Conservation (phyloP, 2,888 invertebrate species). For the Drosophila stalkeri region DNA sequence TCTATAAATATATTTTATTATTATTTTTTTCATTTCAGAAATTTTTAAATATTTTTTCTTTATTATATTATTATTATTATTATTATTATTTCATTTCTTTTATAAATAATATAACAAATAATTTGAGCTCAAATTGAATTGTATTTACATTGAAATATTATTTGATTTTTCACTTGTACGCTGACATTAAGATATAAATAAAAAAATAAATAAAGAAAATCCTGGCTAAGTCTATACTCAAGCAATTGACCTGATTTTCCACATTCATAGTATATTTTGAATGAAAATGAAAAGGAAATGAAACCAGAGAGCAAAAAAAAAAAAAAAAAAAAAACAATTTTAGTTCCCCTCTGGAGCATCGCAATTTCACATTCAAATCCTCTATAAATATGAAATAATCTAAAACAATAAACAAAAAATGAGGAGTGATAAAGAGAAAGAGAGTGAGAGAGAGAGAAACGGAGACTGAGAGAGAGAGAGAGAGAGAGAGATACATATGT, state of each 20-base stretch:
- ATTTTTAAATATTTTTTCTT: no score
- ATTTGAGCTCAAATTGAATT: no score
- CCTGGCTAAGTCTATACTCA: neutral
- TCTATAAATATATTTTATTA: no score
- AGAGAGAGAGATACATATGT: neutral
- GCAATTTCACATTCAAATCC: neutral
- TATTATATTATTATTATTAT: no score
- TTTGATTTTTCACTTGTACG: no score
- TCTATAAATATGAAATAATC: slow-evolving; percentile 9
- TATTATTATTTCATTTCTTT: no score
- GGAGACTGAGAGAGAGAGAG: neutral
- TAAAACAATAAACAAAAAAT: neutral
- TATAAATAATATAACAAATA: no score
- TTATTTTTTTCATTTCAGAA: no score
- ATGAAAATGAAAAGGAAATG: neutral
- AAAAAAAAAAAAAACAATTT: neutral
- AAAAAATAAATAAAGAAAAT: no score
- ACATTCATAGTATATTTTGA: neutral
- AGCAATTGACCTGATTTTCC: slow-evolving; percentile 8
- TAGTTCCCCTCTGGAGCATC: neutral
- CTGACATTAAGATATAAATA: no score
- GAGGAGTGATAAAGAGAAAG: neutral
- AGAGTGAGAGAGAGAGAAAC: neutral
- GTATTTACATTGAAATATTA: no score
- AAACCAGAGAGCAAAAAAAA: neutral